phyloP scores from a whole-genome alignment of 1,140 invertebrate species.

The Chrysopa pallens region DNA sequence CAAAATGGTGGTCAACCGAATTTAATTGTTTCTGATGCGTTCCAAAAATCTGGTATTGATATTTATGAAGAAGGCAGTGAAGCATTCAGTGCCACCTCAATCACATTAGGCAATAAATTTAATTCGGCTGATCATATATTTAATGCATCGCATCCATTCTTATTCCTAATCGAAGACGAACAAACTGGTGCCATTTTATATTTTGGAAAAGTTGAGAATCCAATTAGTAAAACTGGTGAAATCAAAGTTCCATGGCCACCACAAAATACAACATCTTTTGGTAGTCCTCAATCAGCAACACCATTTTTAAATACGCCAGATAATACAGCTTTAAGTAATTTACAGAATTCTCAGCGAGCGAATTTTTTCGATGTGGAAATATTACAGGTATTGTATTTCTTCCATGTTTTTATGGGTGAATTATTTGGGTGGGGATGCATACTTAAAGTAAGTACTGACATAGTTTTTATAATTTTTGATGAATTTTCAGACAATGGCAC shows the following conservation, averaged over 20 bases:
- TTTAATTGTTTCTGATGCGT: slow-evolving; percentile 46
- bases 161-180: slow-evolving; percentile 67
- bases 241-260: too few species aligned
- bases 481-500: slow-evolving; percentile 8
- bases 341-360: too few species aligned
- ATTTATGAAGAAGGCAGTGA: slow-evolving; percentile 68
- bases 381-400: too few species aligned
- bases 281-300: too few species aligned
- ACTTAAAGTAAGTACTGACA: too few species aligned
- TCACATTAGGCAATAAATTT: slow-evolving; percentile 53
- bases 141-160: slow-evolving; percentile 50
- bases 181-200: slow-evolving; percentile 47
- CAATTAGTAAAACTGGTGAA: slow-evolving; percentile 11
- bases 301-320: too few species aligned
- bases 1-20: slow-evolving; percentile 22
- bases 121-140: slow-evolving; percentile 35
- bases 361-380: too few species aligned
- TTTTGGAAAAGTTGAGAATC: slow-evolving; percentile 48
- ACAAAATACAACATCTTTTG: too few species aligned
- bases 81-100: slow-evolving; percentile 48
- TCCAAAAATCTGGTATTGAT: slow-evolving; percentile 69
- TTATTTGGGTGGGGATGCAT: too few species aligned
- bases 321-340: too few species aligned
- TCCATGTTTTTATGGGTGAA: too few species aligned
- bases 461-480: too few species aligned